These are phyloP conservation scores for Stenotaenia linearis DNA, from an alignment of 2,888 invertebrate species.

Conservation along the genomic window DNA sequence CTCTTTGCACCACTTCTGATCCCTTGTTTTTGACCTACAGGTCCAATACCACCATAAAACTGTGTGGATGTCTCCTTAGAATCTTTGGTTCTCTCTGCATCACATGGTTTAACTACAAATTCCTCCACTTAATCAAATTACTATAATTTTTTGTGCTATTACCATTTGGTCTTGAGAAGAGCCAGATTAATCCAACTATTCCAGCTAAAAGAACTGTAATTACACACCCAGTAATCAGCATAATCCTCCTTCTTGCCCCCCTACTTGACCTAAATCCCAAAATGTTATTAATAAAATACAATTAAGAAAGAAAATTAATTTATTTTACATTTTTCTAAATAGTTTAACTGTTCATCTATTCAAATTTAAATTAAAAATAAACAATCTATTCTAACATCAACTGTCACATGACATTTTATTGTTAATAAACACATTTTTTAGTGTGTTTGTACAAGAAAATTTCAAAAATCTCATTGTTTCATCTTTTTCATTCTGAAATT, in stretches of 20 bases:
- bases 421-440: not conserved
- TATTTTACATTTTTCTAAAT: not conserved
- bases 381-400: not conserved
- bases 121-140: not conserved
- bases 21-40: not conserved
- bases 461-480: not conserved
- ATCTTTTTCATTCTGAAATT: not conserved
- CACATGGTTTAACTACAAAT: not conserved
- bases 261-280: not conserved
- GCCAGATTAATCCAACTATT: not conserved
- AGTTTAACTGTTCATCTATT: not conserved
- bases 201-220: not conserved
- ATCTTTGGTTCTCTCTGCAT: not conserved
- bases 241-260: not conserved
- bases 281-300: not conserved
- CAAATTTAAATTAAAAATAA: not conserved
- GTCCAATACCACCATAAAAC: not conserved
- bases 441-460: not conserved
- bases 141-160: not conserved
- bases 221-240: not conserved
- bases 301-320: not conserved
- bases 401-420: not conserved
- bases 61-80: not conserved
- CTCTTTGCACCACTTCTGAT: not conserved
- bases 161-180: not conserved